Percentiles rank a stretch among this genome's conserved stretches.
These are phyloP conservation scores for Diadophis punctatus DNA, from an alignment of 2,113 vertebrate genomes.

Conservation along the genomic window DNA sequence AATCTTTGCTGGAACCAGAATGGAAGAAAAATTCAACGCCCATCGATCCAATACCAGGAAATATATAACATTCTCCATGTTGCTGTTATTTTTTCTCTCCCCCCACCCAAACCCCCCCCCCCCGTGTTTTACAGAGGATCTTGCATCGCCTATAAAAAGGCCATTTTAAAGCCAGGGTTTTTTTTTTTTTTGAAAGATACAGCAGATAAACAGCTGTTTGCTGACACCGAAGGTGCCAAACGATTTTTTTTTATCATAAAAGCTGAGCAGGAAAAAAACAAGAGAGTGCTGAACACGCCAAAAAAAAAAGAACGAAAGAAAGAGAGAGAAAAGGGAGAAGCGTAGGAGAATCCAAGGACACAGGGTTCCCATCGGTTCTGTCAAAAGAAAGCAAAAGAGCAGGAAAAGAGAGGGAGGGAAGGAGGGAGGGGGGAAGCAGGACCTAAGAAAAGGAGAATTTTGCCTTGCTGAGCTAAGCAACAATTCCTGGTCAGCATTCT, in stretches of 20 bases:
- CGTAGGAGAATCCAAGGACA: constrained; percentile 43
- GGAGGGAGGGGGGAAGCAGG: background rate
- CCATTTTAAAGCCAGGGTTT: constrained; percentile 54
- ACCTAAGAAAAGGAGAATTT: background rate
- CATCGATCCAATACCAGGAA: constrained; percentile 66
- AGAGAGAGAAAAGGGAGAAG: constrained; percentile 3
- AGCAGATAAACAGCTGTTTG: constrained; percentile 59
- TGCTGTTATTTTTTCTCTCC: background rate
- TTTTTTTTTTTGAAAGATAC: constrained; percentile 57
- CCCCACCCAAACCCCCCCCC: constrained; percentile 5
- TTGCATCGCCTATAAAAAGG: constrained; percentile 62
- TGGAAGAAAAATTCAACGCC: constrained; percentile 55
- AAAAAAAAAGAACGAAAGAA: constrained; percentile 2
- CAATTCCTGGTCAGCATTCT: background rate
- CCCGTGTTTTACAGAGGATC: constrained; percentile 64
- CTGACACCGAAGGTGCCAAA: constrained; percentile 62
- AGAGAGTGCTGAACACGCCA: constrained; percentile 51
- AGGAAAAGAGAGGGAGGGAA: background rate
- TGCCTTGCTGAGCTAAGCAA: background rate
- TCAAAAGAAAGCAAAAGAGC: background rate
- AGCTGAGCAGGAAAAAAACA: constrained; percentile 47
- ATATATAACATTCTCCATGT: constrained; percentile 46
- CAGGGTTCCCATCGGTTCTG: background rate
- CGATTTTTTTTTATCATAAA: constrained; percentile 55
- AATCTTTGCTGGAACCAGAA: constrained; percentile 20